Conservation (phyloP, 2,113 vertebrate species). For the Cinclus mexicanus region DNA sequence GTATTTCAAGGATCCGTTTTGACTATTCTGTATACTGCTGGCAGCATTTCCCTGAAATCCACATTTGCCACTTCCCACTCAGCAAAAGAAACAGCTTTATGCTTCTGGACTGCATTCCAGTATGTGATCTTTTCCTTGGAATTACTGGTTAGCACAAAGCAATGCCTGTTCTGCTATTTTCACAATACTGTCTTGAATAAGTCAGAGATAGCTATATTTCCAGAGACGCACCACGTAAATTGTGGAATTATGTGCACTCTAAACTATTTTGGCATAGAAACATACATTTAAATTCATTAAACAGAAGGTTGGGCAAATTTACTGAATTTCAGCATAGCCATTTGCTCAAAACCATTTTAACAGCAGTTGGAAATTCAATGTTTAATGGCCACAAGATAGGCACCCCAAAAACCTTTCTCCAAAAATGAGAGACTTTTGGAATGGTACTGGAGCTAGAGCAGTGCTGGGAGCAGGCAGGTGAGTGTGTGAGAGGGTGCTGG, state of each 20-base stretch:
- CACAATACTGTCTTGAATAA: not conserved
- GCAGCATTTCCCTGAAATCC: not conserved
- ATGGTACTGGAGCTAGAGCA: not conserved
- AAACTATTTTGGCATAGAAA: not conserved
- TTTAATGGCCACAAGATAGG: not conserved
- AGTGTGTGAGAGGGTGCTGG: not conserved
- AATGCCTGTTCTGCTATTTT: not conserved
- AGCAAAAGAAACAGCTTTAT: not conserved
- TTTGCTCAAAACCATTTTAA: not conserved
- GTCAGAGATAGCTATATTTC: not conserved
- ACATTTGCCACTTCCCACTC: not conserved
- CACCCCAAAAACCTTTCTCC: not conserved
- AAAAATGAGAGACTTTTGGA: not conserved
- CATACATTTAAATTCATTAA: not conserved
- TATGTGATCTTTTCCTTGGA: not conserved
- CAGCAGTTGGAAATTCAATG: not conserved
- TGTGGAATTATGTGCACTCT: not conserved
- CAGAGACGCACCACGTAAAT: accelerated
- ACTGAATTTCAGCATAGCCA: not conserved
- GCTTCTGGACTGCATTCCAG: not conserved
- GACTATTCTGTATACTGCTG: not conserved
- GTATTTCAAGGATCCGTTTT: not conserved
- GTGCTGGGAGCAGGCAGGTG: not conserved
- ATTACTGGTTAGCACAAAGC: not conserved
- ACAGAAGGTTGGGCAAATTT: not conserved